Evolutionary conservation across 2,113 vertebrate species (phyloP).

Genomic region (Pipra filicauda): DNA sequence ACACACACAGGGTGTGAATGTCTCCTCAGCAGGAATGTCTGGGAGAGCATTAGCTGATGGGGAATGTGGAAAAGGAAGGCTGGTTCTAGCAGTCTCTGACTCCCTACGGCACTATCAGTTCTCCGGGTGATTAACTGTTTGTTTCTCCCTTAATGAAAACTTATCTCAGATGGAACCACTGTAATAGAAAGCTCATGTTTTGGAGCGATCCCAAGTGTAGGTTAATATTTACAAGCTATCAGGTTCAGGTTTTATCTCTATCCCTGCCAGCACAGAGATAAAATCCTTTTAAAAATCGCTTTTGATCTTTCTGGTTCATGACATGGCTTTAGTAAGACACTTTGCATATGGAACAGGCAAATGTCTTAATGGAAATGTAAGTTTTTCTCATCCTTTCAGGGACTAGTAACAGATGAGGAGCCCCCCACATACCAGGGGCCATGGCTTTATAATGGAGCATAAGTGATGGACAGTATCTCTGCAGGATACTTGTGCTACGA

Average conservation of each 20-base stretch:
- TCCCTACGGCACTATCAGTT: neutral
- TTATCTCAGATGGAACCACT: slow-evolving; percentile 18
- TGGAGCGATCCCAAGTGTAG: neutral
- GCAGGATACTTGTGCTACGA: slow-evolving; percentile 11
- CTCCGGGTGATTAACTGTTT: neutral
- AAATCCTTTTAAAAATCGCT: slow-evolving; percentile 43
- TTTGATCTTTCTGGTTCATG: slow-evolving; percentile 52
- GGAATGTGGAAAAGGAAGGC: neutral
- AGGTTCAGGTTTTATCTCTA: slow-evolving; percentile 38
- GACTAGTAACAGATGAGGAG: neutral
- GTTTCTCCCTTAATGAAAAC: slow-evolving; percentile 20
- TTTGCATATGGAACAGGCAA: slow-evolving; percentile 18
- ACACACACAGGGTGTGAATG: neutral
- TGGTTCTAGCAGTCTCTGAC: neutral
- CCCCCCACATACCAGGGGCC: neutral
- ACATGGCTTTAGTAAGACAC: neutral
- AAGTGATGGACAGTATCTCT: neutral
- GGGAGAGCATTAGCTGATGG: neutral
- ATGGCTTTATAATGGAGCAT: neutral
- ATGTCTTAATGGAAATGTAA: neutral
- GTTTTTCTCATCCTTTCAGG: slow-evolving; percentile 9
- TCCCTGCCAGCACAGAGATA: slow-evolving; percentile 26
- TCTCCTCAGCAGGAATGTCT: neutral
- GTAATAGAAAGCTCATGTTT: slow-evolving; percentile 19
- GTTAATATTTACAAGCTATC: slow-evolving; percentile 34